Conservation (phyloP, 2,113 vertebrate species). For the Microtus ochrogaster region DNA sequence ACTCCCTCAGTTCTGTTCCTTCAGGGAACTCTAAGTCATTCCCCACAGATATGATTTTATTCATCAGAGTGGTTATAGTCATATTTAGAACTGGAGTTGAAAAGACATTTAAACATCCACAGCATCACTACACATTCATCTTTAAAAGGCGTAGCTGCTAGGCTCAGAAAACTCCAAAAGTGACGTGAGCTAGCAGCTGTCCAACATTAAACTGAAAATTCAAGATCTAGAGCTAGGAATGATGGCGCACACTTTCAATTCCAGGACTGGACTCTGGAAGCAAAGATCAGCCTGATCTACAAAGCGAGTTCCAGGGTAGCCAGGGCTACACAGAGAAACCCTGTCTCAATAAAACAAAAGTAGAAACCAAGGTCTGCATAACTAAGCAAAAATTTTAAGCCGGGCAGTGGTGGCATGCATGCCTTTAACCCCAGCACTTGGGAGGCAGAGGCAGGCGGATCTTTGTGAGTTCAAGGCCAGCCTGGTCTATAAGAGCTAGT, state of each 20-base stretch:
- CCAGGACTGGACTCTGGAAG: not conserved
- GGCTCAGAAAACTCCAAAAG: not conserved
- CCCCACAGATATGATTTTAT: not conserved
- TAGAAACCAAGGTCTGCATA: not conserved
- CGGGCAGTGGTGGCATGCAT: no score
- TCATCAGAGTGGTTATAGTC: not conserved
- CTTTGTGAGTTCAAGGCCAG: no score
- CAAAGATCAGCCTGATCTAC: not conserved
- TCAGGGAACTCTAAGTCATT: not conserved
- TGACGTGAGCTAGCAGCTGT: not conserved
- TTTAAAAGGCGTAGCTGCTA: not conserved
- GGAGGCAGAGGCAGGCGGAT: no score
- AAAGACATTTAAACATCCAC: not conserved
- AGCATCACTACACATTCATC: not conserved
- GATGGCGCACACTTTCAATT: not conserved
- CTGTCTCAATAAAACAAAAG: not conserved
- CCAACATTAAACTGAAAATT: not conserved
- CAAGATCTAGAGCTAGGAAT: not conserved
- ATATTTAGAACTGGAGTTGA: conserved; percentile 1
- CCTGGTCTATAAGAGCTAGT: no score
- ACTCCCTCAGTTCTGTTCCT: not conserved
- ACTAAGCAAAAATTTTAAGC: conserved; percentile 1
- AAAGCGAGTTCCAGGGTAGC: not conserved
- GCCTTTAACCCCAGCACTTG: no score
- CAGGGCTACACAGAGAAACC: not conserved